phyloP scores from a whole-genome alignment of 2,888 invertebrate species.

The Xanthorhoe designata region DNA sequence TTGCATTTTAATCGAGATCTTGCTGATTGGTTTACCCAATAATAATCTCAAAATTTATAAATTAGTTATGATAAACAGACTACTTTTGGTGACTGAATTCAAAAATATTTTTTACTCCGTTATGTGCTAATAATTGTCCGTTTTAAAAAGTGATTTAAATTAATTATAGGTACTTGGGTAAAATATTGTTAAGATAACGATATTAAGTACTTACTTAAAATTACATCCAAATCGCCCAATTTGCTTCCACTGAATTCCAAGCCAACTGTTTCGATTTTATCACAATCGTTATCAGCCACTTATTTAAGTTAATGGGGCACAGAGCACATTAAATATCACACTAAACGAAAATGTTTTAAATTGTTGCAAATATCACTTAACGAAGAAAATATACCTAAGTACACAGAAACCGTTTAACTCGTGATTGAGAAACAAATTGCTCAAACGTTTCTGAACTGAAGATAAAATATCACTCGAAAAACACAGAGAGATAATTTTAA shows the following conservation, averaged over 20 bases:
- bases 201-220: conserved; percentile 23
- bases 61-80: background rate
- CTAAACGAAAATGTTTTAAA: conserved; percentile 13
- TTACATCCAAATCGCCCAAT: conserved; percentile 9
- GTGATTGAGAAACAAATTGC: background rate
- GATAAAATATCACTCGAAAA: background rate
- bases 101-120: background rate
- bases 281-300: conserved; percentile 22
- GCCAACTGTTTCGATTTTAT: conserved; percentile 9
- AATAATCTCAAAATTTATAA: background rate
- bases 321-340: conserved; percentile 15
- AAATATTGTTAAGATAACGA: background rate
- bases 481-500: background rate
- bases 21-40: background rate
- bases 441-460: background rate
- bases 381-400: conserved; percentile 11
- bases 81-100: background rate
- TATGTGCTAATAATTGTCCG: background rate
- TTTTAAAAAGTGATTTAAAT: background rate
- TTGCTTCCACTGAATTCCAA: conserved; percentile 18
- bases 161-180: background rate
- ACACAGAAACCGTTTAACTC: background rate
- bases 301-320: conserved; percentile 17
- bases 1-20: background rate
- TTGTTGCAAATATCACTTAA: conserved; percentile 17